phyloP scores from a whole-genome alignment of 2,113 vertebrate species.

The Urocitellus parryii region DNA sequence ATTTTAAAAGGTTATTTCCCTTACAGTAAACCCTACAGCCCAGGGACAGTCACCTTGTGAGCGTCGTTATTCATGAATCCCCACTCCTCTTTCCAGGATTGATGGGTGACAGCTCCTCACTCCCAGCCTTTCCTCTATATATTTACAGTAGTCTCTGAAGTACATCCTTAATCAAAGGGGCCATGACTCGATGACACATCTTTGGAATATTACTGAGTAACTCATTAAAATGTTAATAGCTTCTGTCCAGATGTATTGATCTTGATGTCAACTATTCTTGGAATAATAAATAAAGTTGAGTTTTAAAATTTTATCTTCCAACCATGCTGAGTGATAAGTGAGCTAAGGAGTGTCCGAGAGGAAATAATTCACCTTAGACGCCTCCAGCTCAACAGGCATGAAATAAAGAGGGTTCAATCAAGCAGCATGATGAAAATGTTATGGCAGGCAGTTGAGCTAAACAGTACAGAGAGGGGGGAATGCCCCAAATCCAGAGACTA shows the following conservation, averaged over 20 bases:
- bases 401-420: slow-evolving; percentile 25
- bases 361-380: slow-evolving; percentile 66
- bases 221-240: slow-evolving; percentile 90
- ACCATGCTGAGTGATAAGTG: slow-evolving; percentile 71
- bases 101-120: slow-evolving; percentile 82
- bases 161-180: slow-evolving; percentile 85
- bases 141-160: slow-evolving; percentile 86
- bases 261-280: slow-evolving; percentile 85
- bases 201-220: slow-evolving; percentile 86
- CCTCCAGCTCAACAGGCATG: background rate
- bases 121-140: slow-evolving; percentile 76
- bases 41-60: slow-evolving; percentile 71
- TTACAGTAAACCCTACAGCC: slow-evolving; percentile 70
- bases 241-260: slow-evolving; percentile 90
- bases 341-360: slow-evolving; percentile 77
- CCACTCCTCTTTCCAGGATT: slow-evolving; percentile 74
- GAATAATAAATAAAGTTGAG: slow-evolving; percentile 86
- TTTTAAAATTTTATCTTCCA: slow-evolving; percentile 81
- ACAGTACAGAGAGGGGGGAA: background rate
- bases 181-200: slow-evolving; percentile 83
- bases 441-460: background rate
- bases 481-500: background rate
- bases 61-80: slow-evolving; percentile 83
- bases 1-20: slow-evolving; percentile 77
- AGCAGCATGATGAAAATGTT: background rate